Evolutionary conservation across 2,113 vertebrate genomes (phyloP), one percentile per base, ranked within the genome.

Genomic region (Pogonocichla stellata): DNA sequence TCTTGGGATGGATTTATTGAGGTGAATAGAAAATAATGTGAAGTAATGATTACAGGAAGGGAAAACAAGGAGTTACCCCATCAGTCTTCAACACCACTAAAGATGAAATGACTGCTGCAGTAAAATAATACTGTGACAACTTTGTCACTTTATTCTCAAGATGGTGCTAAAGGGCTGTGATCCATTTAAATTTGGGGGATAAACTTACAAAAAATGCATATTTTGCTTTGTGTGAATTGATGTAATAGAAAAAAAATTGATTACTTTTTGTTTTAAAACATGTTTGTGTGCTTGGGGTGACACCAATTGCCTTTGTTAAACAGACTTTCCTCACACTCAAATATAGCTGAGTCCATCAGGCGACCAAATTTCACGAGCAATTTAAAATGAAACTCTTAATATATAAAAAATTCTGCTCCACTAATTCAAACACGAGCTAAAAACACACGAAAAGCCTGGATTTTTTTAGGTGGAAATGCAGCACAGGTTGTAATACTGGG

Each of bases 1-100:
- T 88, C 74, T 71, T 86, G 56, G 65, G 90, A 90, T 93, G 72
- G n/a, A 74, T 94, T 96, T 95, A 86, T 33, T 53, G 67, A 87
- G 51, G 31, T 66, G 51, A 80, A 92, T 86, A n/a, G 48, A 86
- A 85, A 96, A 38, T 82, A 89, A 82, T 22, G 28, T 67, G 33
- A 89, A 91, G 29, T 65, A 75, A 77, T 77, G 42, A 80, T 91
- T 90, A 33, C 8, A 80, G 74, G 57, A 91, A 48, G 40, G 48
- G 66, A 86, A 78, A 95, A 66, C 19, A 91, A 75, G 62, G 71
- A 88, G 82, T 86, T 80, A 45, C 28, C n/a, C 67, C 25, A 64
- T 95, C 93, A 71, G 64, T 94, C 60, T 92, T 86, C 67, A 43
- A 7, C 17, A 34, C 28, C 69, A 28, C 25, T 62, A 9, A 8